Conservation (phyloP, 2,888 invertebrate species). For the Andrena fulva region DNA sequence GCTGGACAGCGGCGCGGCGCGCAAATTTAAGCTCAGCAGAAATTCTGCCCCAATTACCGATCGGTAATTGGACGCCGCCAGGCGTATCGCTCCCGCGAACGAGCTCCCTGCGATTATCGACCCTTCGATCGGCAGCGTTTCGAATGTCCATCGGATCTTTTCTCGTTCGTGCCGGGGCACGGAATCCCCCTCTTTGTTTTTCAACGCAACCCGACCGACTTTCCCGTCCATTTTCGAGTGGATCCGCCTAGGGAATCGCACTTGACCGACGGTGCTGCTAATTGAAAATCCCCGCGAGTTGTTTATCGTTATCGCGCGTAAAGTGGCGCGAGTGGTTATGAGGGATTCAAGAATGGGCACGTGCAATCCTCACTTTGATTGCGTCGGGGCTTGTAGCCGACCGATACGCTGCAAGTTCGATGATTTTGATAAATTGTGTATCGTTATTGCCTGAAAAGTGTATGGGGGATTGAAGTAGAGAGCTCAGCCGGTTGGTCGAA, state of each 20-base stretch:
- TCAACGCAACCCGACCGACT: constrained; percentile 20
- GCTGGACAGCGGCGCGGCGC: constrained; percentile 61
- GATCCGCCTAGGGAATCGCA: background rate
- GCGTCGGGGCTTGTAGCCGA: background rate
- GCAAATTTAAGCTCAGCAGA: constrained; percentile 80
- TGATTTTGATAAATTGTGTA: background rate
- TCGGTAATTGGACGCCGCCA: constrained; percentile 82
- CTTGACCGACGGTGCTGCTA: constrained; percentile 6
- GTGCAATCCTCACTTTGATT: background rate
- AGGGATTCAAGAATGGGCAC: background rate
- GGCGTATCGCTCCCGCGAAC: constrained; percentile 78
- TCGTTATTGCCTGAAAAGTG: background rate
- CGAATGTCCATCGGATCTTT: constrained; percentile 35
- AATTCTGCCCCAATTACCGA: constrained; percentile 81
- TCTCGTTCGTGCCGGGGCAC: constrained; percentile 10
- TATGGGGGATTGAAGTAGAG: background rate
- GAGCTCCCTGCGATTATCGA: constrained; percentile 77
- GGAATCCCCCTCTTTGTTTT: constrained; percentile 24
- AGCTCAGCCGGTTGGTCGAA: too few relatives aligned
- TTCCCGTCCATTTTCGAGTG: constrained; percentile 10
- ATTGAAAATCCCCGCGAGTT: constrained; percentile 18
- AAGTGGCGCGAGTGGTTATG: background rate
- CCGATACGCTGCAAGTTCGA: background rate
- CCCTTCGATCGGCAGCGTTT: constrained; percentile 74
- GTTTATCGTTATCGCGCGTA: background rate